These are phyloP conservation scores for Ormyrus rosae DNA, from an alignment of 2,888 invertebrate genomes.

Conservation along the genomic window DNA sequence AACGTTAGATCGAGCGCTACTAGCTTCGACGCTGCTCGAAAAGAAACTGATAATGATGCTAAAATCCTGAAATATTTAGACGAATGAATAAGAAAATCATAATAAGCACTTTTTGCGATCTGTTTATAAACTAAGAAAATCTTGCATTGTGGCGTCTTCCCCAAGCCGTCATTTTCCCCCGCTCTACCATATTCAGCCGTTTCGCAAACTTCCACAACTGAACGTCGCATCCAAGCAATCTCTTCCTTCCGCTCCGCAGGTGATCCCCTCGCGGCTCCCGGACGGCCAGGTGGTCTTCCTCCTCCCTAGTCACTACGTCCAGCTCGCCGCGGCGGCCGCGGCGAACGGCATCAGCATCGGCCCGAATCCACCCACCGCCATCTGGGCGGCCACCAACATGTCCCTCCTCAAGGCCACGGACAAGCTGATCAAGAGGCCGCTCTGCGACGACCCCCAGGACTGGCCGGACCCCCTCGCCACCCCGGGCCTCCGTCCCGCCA, in stretches of 20 bases:
- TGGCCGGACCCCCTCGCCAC: constrained; percentile 61
- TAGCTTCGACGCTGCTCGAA: no score
- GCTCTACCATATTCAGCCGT: no score
- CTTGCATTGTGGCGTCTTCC: no score
- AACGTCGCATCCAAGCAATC: no score
- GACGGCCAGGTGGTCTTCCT: constrained; percentile 81
- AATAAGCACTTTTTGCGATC: no score
- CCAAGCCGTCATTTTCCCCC: no score
- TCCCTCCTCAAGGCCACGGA: constrained; percentile 73
- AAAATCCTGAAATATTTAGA: no score
- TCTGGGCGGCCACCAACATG: constrained; percentile 75
- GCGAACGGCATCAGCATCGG: constrained; percentile 74
- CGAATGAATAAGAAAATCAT: no score
- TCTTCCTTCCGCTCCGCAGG: constrained; percentile 64
- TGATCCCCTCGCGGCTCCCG: constrained; percentile 78
- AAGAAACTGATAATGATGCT: no score
- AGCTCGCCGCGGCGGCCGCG: constrained; percentile 78
- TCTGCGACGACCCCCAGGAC: constrained; percentile 66
- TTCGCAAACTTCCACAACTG: no score
- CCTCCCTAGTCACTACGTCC: constrained; percentile 80
- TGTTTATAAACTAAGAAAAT: no score
- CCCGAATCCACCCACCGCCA: constrained; percentile 73
- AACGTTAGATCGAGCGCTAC: no score
- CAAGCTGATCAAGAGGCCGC: constrained; percentile 71
- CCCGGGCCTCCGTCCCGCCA: constrained; percentile 61